Percentiles rank a stretch among this genome's conserved stretches.
phyloP scores from a whole-genome alignment of 2,113 vertebrate species.

The Thermophis baileyi region DNA sequence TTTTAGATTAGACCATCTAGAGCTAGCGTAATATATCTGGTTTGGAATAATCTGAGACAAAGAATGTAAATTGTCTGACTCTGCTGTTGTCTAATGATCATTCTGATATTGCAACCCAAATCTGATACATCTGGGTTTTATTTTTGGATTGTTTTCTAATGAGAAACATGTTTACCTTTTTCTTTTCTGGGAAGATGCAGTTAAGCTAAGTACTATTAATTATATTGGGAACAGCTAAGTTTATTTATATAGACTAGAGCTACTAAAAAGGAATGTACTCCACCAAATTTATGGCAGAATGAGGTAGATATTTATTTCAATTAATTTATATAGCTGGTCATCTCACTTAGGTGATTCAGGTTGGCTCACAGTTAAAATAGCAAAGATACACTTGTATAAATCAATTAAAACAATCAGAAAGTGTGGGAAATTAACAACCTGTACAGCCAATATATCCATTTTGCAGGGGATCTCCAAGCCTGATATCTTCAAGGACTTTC shows the following conservation, averaged over 20 bases:
- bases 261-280: background rate
- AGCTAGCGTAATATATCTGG: background rate
- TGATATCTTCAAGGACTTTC: background rate
- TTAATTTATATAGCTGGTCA: background rate
- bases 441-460: background rate
- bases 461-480: background rate
- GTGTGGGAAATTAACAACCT: background rate
- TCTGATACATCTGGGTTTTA: background rate
- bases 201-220: background rate
- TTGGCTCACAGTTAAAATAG: background rate
- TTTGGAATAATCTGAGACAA: background rate
- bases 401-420: background rate
- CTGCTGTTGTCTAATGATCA: background rate
- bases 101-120: background rate
- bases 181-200: background rate
- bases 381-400: background rate
- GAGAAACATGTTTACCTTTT: background rate
- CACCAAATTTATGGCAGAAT: background rate
- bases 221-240: background rate
- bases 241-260: background rate
- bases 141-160: background rate
- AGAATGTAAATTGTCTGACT: background rate
- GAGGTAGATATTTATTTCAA: background rate
- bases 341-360: background rate
- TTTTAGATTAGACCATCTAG: background rate